Conservation (phyloP, 1,140 invertebrate species). For the Delia radicum region DNA sequence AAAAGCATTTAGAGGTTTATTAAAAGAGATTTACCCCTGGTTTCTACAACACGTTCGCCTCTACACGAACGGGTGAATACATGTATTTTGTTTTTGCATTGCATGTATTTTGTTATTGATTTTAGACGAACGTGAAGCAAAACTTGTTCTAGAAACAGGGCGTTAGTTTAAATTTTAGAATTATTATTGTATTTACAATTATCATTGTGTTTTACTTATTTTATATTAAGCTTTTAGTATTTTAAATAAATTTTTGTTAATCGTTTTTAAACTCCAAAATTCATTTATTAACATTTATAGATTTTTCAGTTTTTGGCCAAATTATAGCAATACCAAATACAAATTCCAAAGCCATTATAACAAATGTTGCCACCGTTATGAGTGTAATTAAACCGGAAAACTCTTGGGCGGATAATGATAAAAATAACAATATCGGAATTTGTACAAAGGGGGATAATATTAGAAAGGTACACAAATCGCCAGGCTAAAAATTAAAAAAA, state of each 20-base stretch:
- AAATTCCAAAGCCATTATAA: conserved; percentile 20
- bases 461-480: conserved; percentile 85
- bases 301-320: neutral
- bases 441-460: conserved; percentile 81
- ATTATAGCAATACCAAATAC: conserved; percentile 6
- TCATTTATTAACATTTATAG: neutral
- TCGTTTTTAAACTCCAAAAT: neutral
- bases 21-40: neutral
- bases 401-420: conserved; percentile 32
- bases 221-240: neutral
- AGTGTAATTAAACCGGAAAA: neutral
- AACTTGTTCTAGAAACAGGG: no score
- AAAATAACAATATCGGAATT: conserved; percentile 67
- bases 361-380: neutral
- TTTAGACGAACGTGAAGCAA: no score
- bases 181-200: no score
- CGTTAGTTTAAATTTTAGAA: neutral
- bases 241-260: neutral
- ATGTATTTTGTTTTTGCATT: no score
- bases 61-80: no score
- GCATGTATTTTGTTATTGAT: no score
- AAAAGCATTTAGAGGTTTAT: neutral
- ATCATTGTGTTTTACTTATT: neutral
- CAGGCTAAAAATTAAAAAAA: conserved; percentile 66
- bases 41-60: no score